Percentiles rank a stretch among this genome's conserved stretches.
phyloP scores from a whole-genome alignment of 2,113 vertebrate genomes.

The Marmota monax region DNA sequence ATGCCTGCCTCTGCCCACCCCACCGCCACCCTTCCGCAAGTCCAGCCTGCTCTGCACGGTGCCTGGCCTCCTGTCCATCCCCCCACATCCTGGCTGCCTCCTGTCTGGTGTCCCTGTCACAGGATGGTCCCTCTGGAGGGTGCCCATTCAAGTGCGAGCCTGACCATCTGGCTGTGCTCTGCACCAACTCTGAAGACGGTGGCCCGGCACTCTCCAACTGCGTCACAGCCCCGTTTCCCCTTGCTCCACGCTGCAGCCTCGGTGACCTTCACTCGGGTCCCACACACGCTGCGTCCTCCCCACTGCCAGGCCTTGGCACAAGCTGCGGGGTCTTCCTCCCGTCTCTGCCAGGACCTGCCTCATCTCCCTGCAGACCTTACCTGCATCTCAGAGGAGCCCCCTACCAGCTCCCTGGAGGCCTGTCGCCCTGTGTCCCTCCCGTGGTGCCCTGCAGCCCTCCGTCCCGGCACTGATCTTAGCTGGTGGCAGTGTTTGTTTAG shows the following conservation, averaged over 20 bases:
- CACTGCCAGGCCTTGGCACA: background rate
- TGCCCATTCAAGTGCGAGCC: rapidly evolving
- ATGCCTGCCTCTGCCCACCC: background rate
- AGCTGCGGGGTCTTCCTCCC: background rate
- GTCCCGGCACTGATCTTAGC: too few species aligned
- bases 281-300: rapidly evolving
- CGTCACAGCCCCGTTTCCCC: rapidly evolving
- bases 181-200: background rate
- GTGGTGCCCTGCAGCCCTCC: rapidly evolving
- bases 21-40: rapidly evolving
- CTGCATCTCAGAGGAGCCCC: background rate
- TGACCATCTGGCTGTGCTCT: rapidly evolving
- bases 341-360: background rate
- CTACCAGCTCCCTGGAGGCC: background rate
- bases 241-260: background rate
- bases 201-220: too few species aligned
- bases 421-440: background rate
- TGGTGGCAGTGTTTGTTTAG: background rate
- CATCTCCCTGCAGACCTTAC: background rate
- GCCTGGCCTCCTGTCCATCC: background rate
- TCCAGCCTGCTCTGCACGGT: background rate
- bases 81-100: background rate
- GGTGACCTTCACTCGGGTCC: background rate
- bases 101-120: rapidly evolving
- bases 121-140: rapidly evolving